A percentile compares a stretch with the other conserved stretches of the same genome.
Conservation (phyloP, 2,797 vertebrate species). For the Onychomys torridus region DNA sequence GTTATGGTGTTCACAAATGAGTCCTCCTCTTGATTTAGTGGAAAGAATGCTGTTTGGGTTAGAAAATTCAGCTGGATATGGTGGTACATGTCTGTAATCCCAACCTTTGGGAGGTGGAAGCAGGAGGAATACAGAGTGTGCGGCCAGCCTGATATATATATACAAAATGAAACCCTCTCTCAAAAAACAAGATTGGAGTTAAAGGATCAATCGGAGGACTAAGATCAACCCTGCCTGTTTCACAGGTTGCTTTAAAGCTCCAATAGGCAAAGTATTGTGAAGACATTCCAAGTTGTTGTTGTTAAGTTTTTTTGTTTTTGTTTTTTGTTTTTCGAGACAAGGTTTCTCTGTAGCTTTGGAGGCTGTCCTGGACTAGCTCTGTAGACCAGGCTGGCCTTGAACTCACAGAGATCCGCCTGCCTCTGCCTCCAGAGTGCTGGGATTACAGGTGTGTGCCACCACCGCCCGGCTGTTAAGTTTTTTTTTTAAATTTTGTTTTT, state of each 20-base stretch:
- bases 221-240: background rate
- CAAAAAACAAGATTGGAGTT: background rate
- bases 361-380: background rate
- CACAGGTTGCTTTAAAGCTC: background rate
- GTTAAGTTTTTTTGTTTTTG: background rate
- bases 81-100: background rate
- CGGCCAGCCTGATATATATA: background rate
- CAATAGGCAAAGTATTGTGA: background rate
- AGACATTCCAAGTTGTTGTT: background rate
- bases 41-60: background rate
- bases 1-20: conserved; percentile 21
- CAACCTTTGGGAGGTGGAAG: too few relatives aligned
- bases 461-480: background rate
- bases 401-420: background rate
- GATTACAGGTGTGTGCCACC: background rate
- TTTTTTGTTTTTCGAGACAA: background rate
- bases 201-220: background rate
- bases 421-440: background rate
- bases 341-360: background rate
- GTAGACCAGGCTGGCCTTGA: background rate
- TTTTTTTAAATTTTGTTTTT: background rate
- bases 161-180: background rate
- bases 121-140: background rate
- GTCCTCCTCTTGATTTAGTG: background rate
- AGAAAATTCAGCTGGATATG: background rate